Conservation (phyloP, 1,140 invertebrate species). For the Sycobia sp. region DNA sequence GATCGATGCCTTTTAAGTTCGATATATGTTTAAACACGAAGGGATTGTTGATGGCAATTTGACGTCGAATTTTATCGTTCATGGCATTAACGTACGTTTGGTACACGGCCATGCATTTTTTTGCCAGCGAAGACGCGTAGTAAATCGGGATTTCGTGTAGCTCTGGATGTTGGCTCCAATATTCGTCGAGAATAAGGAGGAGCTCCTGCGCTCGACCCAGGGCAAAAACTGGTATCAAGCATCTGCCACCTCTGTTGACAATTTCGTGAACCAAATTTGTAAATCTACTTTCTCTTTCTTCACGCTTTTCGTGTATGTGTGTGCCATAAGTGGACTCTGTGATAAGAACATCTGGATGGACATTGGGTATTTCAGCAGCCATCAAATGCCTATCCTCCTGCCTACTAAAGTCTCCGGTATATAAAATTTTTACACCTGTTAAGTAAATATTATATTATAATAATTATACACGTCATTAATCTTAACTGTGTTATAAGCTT, state of each 20-base stretch:
- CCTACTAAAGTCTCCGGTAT: conserved; percentile 98
- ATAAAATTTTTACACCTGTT: conserved; percentile 74
- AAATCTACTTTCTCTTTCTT: conserved; percentile 94
- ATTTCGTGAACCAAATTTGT: conserved; percentile 96
- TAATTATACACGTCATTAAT: background rate
- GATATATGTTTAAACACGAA: conserved; percentile 99
- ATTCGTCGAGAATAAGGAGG: conserved; percentile 96
- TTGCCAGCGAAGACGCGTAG: conserved; percentile 97
- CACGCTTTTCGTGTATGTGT: conserved; percentile 97
- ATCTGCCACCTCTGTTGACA: conserved; percentile 92
- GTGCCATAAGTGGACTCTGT: conserved; percentile 99
- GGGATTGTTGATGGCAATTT: conserved; percentile 98
- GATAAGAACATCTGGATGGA: conserved; percentile 95
- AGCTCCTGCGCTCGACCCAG: conserved; percentile 97
- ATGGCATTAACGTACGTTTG: conserved; percentile 99
- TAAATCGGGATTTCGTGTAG: conserved; percentile 99
- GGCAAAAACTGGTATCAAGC: conserved; percentile 98
- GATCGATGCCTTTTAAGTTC: conserved; percentile 98
- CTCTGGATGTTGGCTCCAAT: conserved; percentile 97
- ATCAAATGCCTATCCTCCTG: conserved; percentile 99
- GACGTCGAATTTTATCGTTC: conserved; percentile 95
- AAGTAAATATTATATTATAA: background rate
- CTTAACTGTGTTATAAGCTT: too few species aligned
- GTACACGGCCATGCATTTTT: conserved; percentile 99
- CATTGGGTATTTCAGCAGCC: conserved; percentile 97